A percentile compares a stretch with the other conserved stretches of the same genome.
phyloP scores from a whole-genome alignment of 2,888 invertebrate species.

The Andrena trimmerana region DNA sequence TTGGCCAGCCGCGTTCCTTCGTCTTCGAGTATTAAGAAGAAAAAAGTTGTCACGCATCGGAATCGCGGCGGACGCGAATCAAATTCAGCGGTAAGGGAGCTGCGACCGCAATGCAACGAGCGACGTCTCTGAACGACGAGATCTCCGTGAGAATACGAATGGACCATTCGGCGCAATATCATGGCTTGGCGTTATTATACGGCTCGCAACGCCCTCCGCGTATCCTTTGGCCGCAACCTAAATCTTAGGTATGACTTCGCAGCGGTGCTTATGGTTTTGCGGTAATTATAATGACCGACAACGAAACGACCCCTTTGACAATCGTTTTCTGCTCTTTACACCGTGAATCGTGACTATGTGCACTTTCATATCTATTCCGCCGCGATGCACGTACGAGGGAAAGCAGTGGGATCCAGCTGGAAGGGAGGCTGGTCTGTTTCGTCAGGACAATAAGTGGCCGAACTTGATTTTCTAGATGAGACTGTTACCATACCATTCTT shows the following conservation, averaged over 20 bases:
- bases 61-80: conserved; percentile 14
- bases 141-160: conserved; percentile 74
- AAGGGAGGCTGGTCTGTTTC: too few relatives aligned
- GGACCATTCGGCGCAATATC: conserved; percentile 73
- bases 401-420: too few relatives aligned
- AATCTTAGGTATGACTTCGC: conserved; percentile 75
- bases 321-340: conserved; percentile 28
- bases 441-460: too few relatives aligned
- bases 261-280: conserved; percentile 63
- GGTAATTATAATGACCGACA: conserved; percentile 74
- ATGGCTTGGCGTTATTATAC: conserved; percentile 63
- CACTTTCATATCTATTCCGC: conserved; percentile 11
- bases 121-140: conserved; percentile 52
- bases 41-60: conserved; percentile 10
- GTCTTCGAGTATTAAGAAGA: neutral
- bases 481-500: too few relatives aligned
- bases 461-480: too few relatives aligned
- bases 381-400: neutral
- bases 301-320: conserved; percentile 63
- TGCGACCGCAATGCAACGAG: neutral
- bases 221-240: conserved; percentile 73
- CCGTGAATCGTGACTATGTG: neutral
- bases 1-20: neutral
- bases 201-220: conserved; percentile 51
- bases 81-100: conserved; percentile 6